These are phyloP conservation scores for Macrophya annulata DNA, from an alignment of 2,888 invertebrate species.

Conservation along the genomic window DNA sequence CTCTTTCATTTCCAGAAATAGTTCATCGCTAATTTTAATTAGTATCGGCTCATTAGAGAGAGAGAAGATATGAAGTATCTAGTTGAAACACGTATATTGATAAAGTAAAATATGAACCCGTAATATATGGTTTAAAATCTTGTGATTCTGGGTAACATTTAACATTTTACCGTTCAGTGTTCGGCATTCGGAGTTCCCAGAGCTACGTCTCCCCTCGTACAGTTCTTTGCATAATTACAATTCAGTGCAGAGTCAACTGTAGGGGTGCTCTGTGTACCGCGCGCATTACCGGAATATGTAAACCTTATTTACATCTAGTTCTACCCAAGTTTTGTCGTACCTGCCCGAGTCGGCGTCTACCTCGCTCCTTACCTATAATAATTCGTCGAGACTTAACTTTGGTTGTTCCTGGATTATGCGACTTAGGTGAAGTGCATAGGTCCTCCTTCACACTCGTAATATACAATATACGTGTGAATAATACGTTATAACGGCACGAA, in stretches of 20 bases:
- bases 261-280: constrained; percentile 59
- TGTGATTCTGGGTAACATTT: not conserved
- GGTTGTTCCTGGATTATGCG: constrained; percentile 49
- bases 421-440: constrained; percentile 50
- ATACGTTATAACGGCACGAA: not conserved
- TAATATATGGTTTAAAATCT: not conserved
- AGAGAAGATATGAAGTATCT: not conserved
- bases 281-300: constrained; percentile 68
- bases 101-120: not conserved
- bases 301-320: constrained; percentile 68
- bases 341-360: constrained; percentile 37
- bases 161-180: not conserved
- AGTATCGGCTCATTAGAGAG: not conserved
- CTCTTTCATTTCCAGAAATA: not conserved
- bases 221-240: constrained; percentile 61
- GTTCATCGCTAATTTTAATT: not conserved
- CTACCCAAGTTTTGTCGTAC: constrained; percentile 57
- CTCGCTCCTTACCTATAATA: constrained; percentile 47
- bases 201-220: constrained; percentile 39
- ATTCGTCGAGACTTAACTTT: constrained; percentile 53
- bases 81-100: not conserved
- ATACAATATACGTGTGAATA: not conserved
- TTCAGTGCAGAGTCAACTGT: constrained; percentile 55
- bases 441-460: constrained; percentile 2
- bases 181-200: not conserved